phyloP scores from a whole-genome alignment of 2,888 invertebrate species.

The Cryptops parisi region DNA sequence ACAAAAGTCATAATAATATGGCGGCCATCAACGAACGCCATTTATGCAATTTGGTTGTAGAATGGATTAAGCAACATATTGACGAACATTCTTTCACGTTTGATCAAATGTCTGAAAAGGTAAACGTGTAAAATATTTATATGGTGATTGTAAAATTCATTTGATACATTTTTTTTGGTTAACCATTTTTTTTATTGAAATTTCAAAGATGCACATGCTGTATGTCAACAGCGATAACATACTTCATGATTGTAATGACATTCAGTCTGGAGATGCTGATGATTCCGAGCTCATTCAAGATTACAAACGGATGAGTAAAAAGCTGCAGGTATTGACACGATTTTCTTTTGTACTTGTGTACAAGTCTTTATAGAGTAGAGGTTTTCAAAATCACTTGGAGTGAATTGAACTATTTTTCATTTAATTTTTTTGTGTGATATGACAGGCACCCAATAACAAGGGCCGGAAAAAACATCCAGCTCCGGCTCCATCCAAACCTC shows the following conservation, averaged over 20 bases:
- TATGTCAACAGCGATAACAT: conserved; percentile 59
- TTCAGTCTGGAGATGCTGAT: conserved; percentile 46
- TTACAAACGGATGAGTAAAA: conserved; percentile 44
- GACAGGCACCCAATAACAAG: conserved; percentile 12
- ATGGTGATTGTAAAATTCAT: not conserved
- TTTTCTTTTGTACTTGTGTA: not conserved
- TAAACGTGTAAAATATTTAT: conserved; percentile 20
- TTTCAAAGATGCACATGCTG: conserved; percentile 47
- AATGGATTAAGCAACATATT: conserved; percentile 41
- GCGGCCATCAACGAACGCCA: conserved; percentile 41
- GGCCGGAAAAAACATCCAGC: conserved; percentile 22
- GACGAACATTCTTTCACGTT: conserved; percentile 29
- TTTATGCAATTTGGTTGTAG: conserved; percentile 46
- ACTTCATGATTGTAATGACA: conserved; percentile 61
- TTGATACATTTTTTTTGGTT: not conserved
- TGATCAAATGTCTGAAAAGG: conserved; percentile 42
- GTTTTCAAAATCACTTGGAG: not conserved
- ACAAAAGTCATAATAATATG: conserved; percentile 54
- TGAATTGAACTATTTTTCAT: not conserved
- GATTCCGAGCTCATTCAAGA: conserved; percentile 64
- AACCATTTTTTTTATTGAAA: not conserved
- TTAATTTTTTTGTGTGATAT: not conserved
- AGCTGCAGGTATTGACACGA: conserved; percentile 22
- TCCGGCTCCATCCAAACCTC: conserved; percentile 44
- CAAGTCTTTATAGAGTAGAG: not conserved